Percentiles rank a stretch among this genome's conserved stretches.
phyloP scores from a whole-genome alignment of 2,888 invertebrate genomes.

The Uropetala carovei region DNA sequence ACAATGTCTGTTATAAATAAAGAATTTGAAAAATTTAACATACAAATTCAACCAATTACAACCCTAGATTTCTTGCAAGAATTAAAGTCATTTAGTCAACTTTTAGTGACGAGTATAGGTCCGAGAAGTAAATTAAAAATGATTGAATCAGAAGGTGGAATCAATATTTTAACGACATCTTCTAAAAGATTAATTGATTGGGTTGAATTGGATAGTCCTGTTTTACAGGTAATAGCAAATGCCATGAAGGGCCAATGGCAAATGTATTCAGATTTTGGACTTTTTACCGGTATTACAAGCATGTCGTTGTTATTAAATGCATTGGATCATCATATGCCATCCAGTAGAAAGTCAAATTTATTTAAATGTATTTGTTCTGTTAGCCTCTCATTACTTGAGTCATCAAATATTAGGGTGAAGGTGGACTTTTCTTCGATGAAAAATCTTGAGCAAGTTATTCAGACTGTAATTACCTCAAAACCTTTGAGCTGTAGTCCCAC shows the following conservation, averaged over 20 bases:
- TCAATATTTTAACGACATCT: constrained; percentile 65
- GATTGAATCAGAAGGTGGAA: constrained; percentile 66
- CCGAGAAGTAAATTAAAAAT: constrained; percentile 67
- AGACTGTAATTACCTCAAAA: constrained; percentile 55
- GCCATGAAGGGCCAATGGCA: constrained; percentile 67
- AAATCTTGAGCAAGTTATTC: not conserved
- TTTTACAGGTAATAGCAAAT: constrained; percentile 66
- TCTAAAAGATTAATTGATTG: constrained; percentile 66
- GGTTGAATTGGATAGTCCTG: constrained; percentile 66
- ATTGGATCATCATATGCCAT: constrained; percentile 15
- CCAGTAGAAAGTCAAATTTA: not conserved
- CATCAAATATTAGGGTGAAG: not conserved
- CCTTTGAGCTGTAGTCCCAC: constrained; percentile 41
- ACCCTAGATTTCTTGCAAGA: constrained; percentile 63
- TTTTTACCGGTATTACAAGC: constrained; percentile 66
- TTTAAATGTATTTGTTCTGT: not conserved
- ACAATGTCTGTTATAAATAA: not conserved
- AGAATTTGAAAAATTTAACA: not conserved
- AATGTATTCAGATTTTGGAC: constrained; percentile 66
- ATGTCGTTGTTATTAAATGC: constrained; percentile 64
- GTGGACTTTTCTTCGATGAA: constrained; percentile 12
- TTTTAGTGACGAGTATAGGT: constrained; percentile 66
- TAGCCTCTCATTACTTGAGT: not conserved
- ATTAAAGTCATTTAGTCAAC: constrained; percentile 63
- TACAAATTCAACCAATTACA: not conserved